A percentile compares a stretch with the other conserved stretches of the same genome.
Conservation (phyloP, 2,888 invertebrate species). For the Hirtodrosophila histrioides region DNA sequence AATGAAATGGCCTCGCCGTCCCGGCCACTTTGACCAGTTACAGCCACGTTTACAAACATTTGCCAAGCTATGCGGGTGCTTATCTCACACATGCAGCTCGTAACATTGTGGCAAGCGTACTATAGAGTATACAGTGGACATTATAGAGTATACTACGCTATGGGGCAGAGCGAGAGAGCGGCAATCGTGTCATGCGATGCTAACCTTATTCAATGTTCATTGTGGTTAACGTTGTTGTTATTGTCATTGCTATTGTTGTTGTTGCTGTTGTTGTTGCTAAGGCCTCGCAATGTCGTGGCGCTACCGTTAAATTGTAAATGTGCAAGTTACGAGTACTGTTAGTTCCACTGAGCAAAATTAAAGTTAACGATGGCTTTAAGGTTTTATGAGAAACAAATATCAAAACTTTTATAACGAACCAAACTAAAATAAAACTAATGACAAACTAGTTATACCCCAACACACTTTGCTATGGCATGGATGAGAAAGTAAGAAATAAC, state of each 20-base stretch:
- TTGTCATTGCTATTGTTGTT: slow-evolving; percentile 21
- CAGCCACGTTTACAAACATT: slow-evolving; percentile 35
- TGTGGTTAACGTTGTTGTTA: slow-evolving; percentile 24
- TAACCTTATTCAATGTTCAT: slow-evolving; percentile 74
- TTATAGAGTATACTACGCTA: background rate
- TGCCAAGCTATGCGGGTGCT: slow-evolving; percentile 71
- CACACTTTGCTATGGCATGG: no score
- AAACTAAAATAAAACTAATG: no score
- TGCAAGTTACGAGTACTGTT: slow-evolving; percentile 55
- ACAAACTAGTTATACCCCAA: no score
- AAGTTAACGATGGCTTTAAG: slow-evolving; percentile 1
- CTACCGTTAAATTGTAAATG: slow-evolving; percentile 65
- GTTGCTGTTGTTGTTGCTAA: slow-evolving; percentile 30
- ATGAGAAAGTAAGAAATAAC: no score
- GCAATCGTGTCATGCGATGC: slow-evolving; percentile 44
- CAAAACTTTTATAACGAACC: no score
- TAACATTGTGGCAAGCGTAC: slow-evolving; percentile 18
- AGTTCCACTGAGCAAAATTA: slow-evolving; percentile 49
- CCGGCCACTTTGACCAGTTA: slow-evolving; percentile 36
- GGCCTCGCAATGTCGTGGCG: slow-evolving; percentile 68
- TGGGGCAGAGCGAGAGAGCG: slow-evolving; percentile 1
- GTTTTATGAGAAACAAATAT: no score
- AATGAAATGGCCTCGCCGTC: slow-evolving; percentile 69
- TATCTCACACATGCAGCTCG: slow-evolving; percentile 51
- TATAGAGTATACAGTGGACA: background rate